Evolutionary conservation across 2,797 vertebrate genomes (phyloP).

Genomic region (Mareca strepera): DNA sequence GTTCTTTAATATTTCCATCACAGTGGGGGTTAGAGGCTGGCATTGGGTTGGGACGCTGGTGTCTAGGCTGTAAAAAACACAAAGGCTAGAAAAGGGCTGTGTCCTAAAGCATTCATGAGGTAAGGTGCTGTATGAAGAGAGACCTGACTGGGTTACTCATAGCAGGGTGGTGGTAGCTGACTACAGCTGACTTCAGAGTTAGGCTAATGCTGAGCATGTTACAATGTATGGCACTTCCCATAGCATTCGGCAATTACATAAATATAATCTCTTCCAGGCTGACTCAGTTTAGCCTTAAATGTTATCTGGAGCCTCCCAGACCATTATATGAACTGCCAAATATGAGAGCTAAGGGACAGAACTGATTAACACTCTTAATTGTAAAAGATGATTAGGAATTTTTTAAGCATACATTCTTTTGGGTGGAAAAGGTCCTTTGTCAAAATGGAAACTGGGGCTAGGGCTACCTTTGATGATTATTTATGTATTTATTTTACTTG

Average conservation of each 20-base stretch:
- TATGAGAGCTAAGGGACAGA: not conserved
- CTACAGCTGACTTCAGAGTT: slow-evolving; percentile 28
- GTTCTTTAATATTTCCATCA: not conserved
- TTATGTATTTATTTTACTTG: not conserved
- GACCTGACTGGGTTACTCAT: slow-evolving; percentile 34
- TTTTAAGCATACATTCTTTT: not conserved
- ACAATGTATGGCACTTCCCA: slow-evolving; percentile 28
- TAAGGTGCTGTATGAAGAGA: not conserved
- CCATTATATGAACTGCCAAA: slow-evolving; percentile 20
- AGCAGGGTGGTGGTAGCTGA: slow-evolving; percentile 19
- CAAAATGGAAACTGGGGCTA: not conserved
- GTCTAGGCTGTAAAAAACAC: not conserved
- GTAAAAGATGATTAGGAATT: not conserved
- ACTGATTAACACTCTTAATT: slow-evolving; percentile 19
- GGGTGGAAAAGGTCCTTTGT: not conserved
- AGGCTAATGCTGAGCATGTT: slow-evolving; percentile 9
- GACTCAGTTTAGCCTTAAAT: slow-evolving; percentile 55
- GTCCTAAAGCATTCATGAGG: not conserved
- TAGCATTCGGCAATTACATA: slow-evolving; percentile 49
- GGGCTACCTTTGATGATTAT: not conserved
- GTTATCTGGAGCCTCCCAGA: slow-evolving; percentile 64
- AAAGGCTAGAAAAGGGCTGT: not conserved
- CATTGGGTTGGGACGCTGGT: not conserved
- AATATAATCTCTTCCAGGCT: slow-evolving; percentile 43
- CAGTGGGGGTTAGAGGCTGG: not conserved